These are phyloP conservation scores for Laspeyria flexula DNA, from an alignment of 2,888 invertebrate species.

Conservation along the genomic window DNA sequence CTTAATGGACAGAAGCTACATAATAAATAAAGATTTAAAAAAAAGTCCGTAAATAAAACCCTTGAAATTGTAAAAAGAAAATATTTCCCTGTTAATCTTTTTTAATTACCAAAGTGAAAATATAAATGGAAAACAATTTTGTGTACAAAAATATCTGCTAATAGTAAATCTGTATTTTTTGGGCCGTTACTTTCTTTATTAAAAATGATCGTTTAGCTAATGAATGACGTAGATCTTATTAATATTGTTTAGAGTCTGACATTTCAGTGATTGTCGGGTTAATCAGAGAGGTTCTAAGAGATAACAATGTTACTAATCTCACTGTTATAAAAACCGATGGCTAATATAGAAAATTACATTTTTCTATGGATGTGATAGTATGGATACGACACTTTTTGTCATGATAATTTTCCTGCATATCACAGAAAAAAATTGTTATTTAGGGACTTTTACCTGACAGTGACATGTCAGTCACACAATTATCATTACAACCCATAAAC, in stretches of 20 bases:
- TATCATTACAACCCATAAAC: no score
- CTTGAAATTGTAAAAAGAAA: no score
- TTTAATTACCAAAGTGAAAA: no score
- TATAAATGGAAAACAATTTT: no score
- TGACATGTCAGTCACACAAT: no score
- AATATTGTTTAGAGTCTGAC: constrained; percentile 37
- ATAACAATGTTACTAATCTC: constrained; percentile 66
- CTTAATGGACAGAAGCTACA: no score
- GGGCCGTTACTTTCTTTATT: background rate
- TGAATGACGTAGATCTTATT: constrained; percentile 25
- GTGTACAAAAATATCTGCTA: no score
- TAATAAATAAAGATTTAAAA: no score
- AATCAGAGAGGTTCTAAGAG: constrained; percentile 54
- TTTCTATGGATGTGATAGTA: constrained; percentile 28
- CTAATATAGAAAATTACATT: constrained; percentile 67
- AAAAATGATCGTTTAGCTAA: background rate
- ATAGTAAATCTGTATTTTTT: background rate
- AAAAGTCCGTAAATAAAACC: no score
- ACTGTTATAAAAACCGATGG: constrained; percentile 58
- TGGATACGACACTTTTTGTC: constrained; percentile 38
- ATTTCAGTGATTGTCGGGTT: constrained; percentile 49
- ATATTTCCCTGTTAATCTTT: no score
- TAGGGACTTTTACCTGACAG: no score
- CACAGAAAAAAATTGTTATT: no score
- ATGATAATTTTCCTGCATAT: background rate